phyloP scores from a whole-genome alignment of 2,113 vertebrate genomes.

The Enhydra lutris region DNA sequence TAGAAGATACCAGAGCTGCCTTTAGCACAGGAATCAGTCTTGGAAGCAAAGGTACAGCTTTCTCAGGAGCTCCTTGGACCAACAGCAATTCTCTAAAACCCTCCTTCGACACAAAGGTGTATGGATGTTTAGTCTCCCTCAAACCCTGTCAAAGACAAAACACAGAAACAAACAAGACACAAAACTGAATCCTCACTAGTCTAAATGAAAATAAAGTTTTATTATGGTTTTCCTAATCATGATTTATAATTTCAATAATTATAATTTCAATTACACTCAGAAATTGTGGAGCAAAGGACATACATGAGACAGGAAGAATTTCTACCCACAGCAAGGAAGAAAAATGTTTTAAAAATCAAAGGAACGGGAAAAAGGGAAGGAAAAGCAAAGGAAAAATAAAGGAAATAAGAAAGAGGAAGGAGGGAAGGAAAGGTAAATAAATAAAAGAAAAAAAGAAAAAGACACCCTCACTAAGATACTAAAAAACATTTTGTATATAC shows the following conservation, averaged over 20 bases:
- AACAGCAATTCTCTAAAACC: slow-evolving; percentile 86
- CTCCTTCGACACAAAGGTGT: slow-evolving; percentile 88
- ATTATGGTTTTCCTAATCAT: background rate
- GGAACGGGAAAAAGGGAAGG: background rate
- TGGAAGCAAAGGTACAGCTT: slow-evolving; percentile 84
- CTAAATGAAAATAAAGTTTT: background rate
- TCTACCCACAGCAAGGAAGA: background rate
- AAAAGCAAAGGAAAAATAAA: background rate
- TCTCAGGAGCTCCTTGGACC: slow-evolving; percentile 82
- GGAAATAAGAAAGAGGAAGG: background rate
- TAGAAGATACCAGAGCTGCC: slow-evolving; percentile 81
- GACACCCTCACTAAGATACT: background rate
- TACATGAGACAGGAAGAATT: background rate
- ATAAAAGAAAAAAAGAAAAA: background rate
- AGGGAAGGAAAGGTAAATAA: background rate
- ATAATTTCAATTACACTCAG: background rate
- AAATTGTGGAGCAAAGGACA: background rate
- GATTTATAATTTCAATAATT: background rate
- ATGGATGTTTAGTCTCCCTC: slow-evolving; percentile 86
- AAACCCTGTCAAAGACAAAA: slow-evolving; percentile 81
- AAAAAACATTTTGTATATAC: background rate
- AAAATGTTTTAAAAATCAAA: background rate
- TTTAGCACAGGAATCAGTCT: slow-evolving; percentile 85
- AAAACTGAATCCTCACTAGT: background rate
- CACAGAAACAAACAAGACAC: background rate